Evolutionary conservation across 1,140 invertebrate species (phyloP).

Genomic region (Leguminivora glycinivorella): DNA sequence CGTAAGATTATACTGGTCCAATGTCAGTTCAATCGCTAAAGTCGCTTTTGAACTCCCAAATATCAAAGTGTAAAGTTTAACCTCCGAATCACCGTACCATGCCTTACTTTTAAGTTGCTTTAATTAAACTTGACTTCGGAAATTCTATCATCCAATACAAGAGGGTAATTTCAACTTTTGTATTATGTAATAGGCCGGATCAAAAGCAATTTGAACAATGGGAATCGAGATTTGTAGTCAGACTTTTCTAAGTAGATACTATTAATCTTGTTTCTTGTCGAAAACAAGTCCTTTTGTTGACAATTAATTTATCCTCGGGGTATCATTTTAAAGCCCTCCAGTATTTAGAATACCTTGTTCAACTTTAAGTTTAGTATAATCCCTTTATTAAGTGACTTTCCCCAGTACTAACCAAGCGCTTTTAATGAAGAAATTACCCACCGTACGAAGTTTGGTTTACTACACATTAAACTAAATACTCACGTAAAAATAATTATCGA

Average conservation of each 20-base stretch:
- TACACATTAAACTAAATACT: too few species aligned
- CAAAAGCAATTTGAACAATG: slow-evolving; percentile 5
- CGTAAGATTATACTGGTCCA: too few species aligned
- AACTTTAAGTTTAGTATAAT: too few species aligned
- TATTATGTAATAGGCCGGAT: slow-evolving; percentile 11
- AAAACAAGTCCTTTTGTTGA: neutral
- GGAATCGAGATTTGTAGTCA: neutral
- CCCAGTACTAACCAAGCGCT: too few species aligned
- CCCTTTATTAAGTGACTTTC: too few species aligned
- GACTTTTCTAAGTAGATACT: neutral
- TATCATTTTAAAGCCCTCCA: neutral
- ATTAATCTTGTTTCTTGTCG: neutral
- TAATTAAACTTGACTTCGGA: slow-evolving; percentile 12
- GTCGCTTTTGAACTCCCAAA: neutral
- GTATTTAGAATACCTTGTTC: neutral
- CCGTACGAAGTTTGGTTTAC: too few species aligned
- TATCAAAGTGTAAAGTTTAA: neutral
- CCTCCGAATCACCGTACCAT: neutral
- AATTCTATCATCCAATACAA: slow-evolving; percentile 16
- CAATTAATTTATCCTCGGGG: neutral
- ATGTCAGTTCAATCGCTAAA: neutral
- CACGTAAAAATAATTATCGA: too few species aligned
- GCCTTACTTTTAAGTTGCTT: slow-evolving; percentile 10
- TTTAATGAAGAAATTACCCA: too few species aligned
- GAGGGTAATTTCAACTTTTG: neutral